phyloP scores from a whole-genome alignment of 2,797 vertebrate genomes.

The Ataeniobius toweri region DNA sequence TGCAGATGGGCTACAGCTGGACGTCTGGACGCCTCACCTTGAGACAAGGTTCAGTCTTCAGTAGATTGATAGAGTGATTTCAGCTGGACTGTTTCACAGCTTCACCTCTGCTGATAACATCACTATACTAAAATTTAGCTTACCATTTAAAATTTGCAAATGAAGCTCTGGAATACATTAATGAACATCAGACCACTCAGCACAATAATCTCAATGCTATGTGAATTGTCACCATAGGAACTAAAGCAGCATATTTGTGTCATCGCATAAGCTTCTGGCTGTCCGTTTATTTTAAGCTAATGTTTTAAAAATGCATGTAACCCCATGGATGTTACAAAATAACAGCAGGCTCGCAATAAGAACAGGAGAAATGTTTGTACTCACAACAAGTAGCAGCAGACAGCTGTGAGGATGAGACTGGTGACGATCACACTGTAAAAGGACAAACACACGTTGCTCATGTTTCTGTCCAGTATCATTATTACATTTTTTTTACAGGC shows the following conservation, averaged over 20 bases:
- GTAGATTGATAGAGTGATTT: too few species aligned
- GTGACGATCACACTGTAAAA: conserved; percentile 91
- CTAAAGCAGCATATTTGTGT: background rate
- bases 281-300: background rate
- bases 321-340: background rate
- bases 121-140: background rate
- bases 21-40: too few species aligned
- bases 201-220: background rate
- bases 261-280: background rate
- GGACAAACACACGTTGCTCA: background rate
- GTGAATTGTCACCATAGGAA: background rate
- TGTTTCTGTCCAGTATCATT: background rate
- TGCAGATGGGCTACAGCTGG: too few species aligned
- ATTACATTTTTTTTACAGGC: background rate
- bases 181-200: background rate
- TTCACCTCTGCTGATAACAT: background rate
- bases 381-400: conserved; percentile 98
- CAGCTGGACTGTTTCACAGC: too few species aligned
- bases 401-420: conserved; percentile 91
- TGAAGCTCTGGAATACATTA: background rate
- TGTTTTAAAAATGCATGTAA: background rate
- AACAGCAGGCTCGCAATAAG: background rate
- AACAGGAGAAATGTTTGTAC: conserved; percentile 55
- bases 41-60: too few species aligned
- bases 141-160: background rate